These are phyloP conservation scores for Hirtodrosophila histrioides DNA, from an alignment of 2,888 invertebrate species.

Conservation along the genomic window DNA sequence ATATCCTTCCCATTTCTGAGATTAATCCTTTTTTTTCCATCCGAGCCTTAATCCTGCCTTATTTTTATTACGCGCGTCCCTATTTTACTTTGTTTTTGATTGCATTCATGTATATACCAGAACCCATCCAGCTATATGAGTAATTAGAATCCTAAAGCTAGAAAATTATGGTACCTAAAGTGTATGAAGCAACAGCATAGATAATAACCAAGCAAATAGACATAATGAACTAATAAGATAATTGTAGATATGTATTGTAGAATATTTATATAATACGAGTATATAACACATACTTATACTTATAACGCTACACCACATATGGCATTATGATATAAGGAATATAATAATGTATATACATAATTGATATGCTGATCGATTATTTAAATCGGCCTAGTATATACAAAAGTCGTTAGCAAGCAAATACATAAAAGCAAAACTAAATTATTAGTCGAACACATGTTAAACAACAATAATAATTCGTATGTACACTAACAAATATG, in stretches of 20 bases:
- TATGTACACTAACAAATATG: conserved; percentile 50
- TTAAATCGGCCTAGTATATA: conserved; percentile 57
- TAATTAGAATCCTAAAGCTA: conserved; percentile 64
- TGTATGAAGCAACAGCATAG: conserved; percentile 52
- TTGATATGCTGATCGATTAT: conserved; percentile 54
- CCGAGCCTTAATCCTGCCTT: conserved; percentile 2
- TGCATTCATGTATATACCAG: conserved; percentile 68
- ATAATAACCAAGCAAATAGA: conserved; percentile 39
- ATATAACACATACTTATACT: conserved; percentile 35
- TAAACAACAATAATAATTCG: conserved; percentile 63
- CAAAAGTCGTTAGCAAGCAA: conserved; percentile 66
- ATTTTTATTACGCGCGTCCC: neutral
- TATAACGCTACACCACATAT: conserved; percentile 26
- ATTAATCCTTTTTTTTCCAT: neutral
- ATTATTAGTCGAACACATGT: conserved; percentile 73
- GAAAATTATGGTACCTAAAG: conserved; percentile 72
- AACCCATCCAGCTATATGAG: conserved; percentile 29
- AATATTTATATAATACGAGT: conserved; percentile 49
- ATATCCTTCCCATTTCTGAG: conserved; percentile 18
- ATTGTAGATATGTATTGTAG: conserved; percentile 76
- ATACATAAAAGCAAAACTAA: conserved; percentile 54
- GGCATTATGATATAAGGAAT: conserved; percentile 55
- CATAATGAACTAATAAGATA: conserved; percentile 44
- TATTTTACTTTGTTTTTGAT: conserved; percentile 15
- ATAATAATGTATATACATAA: conserved; percentile 63